These are phyloP conservation scores for Drosophila birchii DNA, from an alignment of 2,888 invertebrate genomes.

Conservation along the genomic window DNA sequence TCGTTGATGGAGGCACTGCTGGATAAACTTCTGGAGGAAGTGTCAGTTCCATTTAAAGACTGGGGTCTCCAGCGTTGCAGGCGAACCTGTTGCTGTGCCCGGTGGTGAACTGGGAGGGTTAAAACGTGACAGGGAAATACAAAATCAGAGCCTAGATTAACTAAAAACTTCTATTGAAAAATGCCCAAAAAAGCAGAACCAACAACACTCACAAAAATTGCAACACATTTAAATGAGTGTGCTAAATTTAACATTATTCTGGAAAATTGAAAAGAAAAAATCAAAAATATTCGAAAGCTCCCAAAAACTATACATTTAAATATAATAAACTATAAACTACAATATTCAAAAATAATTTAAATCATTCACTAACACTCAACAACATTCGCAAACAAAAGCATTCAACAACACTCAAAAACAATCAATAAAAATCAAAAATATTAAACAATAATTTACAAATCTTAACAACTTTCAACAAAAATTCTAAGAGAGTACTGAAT, in stretches of 20 bases:
- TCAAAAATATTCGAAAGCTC: background rate
- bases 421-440: background rate
- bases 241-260: background rate
- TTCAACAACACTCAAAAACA: background rate
- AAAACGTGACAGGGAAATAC: background rate
- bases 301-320: background rate
- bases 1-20: slow-evolving; percentile 24
- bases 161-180: background rate
- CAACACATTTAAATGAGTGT: too few relatives aligned
- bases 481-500: background rate
- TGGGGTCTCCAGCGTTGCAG: slow-evolving; percentile 51
- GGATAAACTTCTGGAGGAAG: background rate
- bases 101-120: slow-evolving; percentile 44
- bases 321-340: background rate
- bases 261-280: too few relatives aligned
- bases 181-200: background rate
- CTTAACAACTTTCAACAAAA: background rate
- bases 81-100: slow-evolving; percentile 55
- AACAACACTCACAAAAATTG: background rate
- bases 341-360: background rate
- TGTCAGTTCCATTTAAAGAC: slow-evolving; percentile 18
- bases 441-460: too few relatives aligned
- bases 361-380: background rate
- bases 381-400: background rate
- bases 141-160: too few relatives aligned